Conservation (phyloP, 35 echinoderm and acorn worm species). For the Strongylocentrotus purpuratus region DNA sequence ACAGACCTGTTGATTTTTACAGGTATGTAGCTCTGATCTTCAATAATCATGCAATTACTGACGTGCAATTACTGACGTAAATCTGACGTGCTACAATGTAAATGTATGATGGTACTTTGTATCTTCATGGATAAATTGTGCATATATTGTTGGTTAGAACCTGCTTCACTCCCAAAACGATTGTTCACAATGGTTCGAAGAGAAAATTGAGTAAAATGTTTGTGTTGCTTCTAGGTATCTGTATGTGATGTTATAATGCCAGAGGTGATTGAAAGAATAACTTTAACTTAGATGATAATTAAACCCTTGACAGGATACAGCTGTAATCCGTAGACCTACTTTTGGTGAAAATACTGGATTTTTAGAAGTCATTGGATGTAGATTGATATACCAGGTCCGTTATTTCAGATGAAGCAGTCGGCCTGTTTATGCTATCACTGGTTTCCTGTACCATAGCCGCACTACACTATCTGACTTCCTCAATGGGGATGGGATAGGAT, state of each 20-base stretch:
- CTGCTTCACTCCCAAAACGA: no score
- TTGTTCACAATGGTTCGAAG: no score
- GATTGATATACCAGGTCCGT: background rate
- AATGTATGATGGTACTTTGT: no score
- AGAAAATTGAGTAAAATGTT: no score
- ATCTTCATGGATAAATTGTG: no score
- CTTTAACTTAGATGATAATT: background rate
- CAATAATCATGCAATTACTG: no score
- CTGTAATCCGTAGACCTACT: background rate
- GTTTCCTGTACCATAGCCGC: background rate
- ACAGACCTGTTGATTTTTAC: no score
- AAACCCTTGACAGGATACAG: background rate
- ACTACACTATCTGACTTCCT: slow-evolving; percentile 10
- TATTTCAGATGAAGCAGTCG: background rate
- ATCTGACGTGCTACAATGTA: no score
- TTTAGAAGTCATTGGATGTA: background rate
- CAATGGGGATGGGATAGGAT: background rate
- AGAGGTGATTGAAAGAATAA: background rate
- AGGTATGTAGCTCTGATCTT: no score
- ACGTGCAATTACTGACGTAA: no score
- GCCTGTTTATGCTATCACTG: background rate
- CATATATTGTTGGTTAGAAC: no score
- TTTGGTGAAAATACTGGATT: background rate
- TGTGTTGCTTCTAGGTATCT: no score
- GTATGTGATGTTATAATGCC: background rate